Base-by-base conservation (phyloP, 1,140 invertebrate genomes). In the Heliconius hewitsoni region DNA sequence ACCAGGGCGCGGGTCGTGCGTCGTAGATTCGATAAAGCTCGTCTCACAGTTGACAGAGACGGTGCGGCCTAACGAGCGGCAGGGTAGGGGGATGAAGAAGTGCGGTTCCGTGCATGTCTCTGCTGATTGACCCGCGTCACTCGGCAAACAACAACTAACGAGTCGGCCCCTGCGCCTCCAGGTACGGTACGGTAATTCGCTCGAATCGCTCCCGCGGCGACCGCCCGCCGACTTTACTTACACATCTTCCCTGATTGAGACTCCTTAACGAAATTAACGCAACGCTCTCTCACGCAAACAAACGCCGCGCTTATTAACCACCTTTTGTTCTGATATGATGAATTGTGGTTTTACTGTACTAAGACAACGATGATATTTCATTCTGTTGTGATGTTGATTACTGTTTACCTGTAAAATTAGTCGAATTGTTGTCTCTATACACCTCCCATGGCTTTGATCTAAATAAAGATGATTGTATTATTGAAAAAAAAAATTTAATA, bases 91-190 rank as follows among this genome's bases (percentile, higher is more conserved):
- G 94, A 90, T 89, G 94, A 95, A 95, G 94, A 95, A 95, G 94
- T 96, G 95, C 95, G 95, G 95, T 95, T 95, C 95, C 95, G 95
- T 95, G 95, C 92, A 96, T 96, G 95, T 95, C 95, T 96, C 95
- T 95, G 95, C 95, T 96, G 95, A 96, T 94, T 93, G 93, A 94
- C 95, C 95, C 95, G 95, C 95, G 94, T 93, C 93, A 94, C 94
- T 92, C 91, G 86, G 90, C 91, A 94, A 93, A 92, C 91, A 94
- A 94, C 94, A 94, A 94, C 92, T 94, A 95, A 94, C 93, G 95
- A 95, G 95, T 95, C 90, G 92, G 88, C 90, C 92, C 90, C 93
- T 93, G 90, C 91, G 89, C 90, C 91, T 90, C 87, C 92, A 94
- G 92, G 91, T 92, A 90, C 89, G 92, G 91, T 92, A 90, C 89